Percentiles rank a stretch among this genome's conserved stretches.
These are phyloP conservation scores for Dicerorhinus sumatrensis DNA, from an alignment of 2,113 vertebrate genomes.

Conservation along the genomic window DNA sequence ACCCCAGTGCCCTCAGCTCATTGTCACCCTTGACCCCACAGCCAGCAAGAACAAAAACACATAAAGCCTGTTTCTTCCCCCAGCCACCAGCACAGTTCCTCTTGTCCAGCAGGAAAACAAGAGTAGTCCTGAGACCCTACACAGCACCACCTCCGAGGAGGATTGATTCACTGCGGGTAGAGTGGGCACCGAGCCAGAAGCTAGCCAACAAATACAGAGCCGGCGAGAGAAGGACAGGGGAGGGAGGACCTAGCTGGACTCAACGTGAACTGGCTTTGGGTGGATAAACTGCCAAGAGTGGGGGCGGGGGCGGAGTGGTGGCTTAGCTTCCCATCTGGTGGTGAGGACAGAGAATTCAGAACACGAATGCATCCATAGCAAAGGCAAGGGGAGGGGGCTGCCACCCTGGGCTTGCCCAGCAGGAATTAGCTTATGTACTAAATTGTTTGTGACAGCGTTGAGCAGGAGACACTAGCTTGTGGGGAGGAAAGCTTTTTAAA, in stretches of 20 bases:
- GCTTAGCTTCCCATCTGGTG: slow-evolving; percentile 56
- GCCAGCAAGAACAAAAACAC: neutral
- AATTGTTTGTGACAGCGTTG: slow-evolving; percentile 67
- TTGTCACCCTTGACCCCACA: neutral
- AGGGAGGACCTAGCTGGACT: neutral
- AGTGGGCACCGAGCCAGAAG: slow-evolving; percentile 42
- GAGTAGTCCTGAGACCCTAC: neutral
- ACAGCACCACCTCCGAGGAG: neutral
- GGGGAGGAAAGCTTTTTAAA: slow-evolving; percentile 71
- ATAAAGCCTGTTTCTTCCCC: neutral
- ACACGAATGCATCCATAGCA: neutral
- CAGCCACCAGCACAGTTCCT: neutral
- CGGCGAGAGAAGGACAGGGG: neutral
- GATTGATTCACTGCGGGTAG: neutral
- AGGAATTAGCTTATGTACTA: slow-evolving; percentile 45
- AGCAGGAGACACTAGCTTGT: slow-evolving; percentile 65
- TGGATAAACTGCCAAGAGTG: neutral
- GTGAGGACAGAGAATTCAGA: neutral
- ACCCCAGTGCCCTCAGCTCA: neutral
- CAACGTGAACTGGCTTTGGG: neutral
- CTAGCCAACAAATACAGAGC: neutral
- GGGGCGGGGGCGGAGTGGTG: neutral
- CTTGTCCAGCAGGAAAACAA: neutral
- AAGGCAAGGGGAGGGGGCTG: neutral
- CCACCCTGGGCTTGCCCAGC: neutral